Evolutionary conservation across 2,113 vertebrate species (phyloP), one percentile per base, ranked within the genome.

Genomic region (Todiramphus chloris): DNA sequence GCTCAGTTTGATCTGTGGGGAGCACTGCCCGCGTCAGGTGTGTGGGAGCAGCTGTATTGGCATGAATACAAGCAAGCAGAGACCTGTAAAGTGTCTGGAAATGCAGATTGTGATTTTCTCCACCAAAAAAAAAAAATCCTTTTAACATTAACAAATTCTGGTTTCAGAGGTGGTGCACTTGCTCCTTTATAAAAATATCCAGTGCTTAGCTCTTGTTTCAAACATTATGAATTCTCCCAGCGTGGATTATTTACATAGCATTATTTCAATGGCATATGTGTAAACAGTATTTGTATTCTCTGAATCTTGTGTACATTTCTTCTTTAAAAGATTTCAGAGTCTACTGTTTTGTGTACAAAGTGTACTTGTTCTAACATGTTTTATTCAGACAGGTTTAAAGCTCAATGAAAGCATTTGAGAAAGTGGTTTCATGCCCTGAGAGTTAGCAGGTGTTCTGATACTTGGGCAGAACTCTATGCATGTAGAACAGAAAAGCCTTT

Each of bases 61-160:
- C 79, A 74, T 44, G 86, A 82, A 82, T 89, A 76, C 81, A 90
- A 96, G 88, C 92, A 90, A 96, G 92, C 85, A 88, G 63, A 76
- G 79, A 95, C 90, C 63, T 95, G 94, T 92, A 92, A 74, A 86
- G 74, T 35, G 37, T 48, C 92, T 0, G 0, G 48, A 83, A 86
- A 94, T 43, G 44, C 8, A 77, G n/a, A 80, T 62, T 21, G 11
- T 35, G 59, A 12, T 33, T 92, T 96, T 93, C 17, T 55, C 24
- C 53, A 30, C 16, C 13, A 59, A 93, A 75, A 35, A 74, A 81
- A 93, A 75, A 35, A 74, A 75, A n/a, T 72, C 46, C 37, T 67
- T 91, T 82, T 58, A 85, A 51, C 62, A 8, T 28, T 16, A 73
- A 33, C 20, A 85, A 28, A 69, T 90, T 83, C 23, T 87, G 59